phyloP scores from a whole-genome alignment of 2,113 vertebrate species.

The Oplegnathus fasciatus region DNA sequence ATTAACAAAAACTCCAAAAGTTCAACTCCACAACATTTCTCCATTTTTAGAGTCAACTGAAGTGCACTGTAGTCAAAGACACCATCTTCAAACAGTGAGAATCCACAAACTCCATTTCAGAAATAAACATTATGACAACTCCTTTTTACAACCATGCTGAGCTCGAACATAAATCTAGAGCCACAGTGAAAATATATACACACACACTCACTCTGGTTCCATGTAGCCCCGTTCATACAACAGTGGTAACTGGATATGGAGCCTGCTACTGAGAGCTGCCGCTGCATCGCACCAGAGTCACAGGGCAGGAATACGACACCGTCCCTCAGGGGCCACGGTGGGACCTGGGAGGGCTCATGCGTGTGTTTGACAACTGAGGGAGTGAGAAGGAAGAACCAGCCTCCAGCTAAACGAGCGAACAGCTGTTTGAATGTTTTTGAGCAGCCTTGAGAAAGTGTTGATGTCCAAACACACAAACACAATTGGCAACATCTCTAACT shows the following conservation, averaged over 20 bases:
- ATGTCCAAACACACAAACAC: conserved; percentile 9
- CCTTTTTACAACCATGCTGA: background rate
- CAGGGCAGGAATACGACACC: conserved; percentile 43
- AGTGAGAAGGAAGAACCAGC: conserved; percentile 2
- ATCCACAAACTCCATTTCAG: background rate
- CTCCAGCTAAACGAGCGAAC: conserved; percentile 8
- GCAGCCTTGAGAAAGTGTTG: background rate
- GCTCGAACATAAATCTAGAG: background rate
- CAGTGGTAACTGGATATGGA: conserved; percentile 36
- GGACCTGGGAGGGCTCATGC: conserved; percentile 1
- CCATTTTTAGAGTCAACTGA: too few species aligned
- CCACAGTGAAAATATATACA: background rate
- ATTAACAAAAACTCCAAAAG: too few species aligned
- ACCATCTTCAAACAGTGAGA: background rate
- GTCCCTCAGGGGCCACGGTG: background rate
- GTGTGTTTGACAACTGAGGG: conserved; percentile 7
- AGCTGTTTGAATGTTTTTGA: conserved; percentile 35
- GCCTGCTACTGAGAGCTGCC: conserved; percentile 38
- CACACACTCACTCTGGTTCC: background rate
- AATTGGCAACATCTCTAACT: background rate
- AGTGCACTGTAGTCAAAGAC: background rate
- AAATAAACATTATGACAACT: conserved; percentile 2
- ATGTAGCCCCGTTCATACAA: background rate
- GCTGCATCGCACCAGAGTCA: background rate
- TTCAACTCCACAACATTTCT: too few species aligned